A percentile compares a stretch with the other conserved stretches of the same genome.
These are phyloP conservation scores for Chaenocephalus aceratus DNA, from an alignment of 2,113 vertebrate genomes.

Conservation along the genomic window DNA sequence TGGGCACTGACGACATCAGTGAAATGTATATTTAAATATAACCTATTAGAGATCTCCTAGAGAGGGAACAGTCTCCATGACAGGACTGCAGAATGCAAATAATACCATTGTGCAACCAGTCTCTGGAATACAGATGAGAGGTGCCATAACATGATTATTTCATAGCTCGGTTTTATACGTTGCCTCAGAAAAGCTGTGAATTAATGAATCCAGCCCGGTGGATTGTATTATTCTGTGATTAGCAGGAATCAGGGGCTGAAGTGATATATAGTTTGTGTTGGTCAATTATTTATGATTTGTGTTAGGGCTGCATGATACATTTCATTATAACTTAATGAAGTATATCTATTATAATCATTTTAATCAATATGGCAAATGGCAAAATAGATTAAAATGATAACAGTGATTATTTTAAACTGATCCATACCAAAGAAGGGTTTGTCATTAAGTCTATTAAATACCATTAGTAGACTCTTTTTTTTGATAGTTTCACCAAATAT, in stretches of 20 bases:
- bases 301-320: no score
- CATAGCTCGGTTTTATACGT: slow-evolving; percentile 21
- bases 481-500: no score
- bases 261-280: no score
- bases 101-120: slow-evolving; percentile 15
- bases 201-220: neutral
- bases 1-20: slow-evolving; percentile 47
- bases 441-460: no score
- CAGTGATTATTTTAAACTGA: neutral
- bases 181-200: neutral
- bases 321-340: no score
- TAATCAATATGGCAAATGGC: no score
- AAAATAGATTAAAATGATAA: no score
- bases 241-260: neutral
- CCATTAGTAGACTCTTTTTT: no score
- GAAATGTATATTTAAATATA: slow-evolving; percentile 65
- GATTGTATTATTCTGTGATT: slow-evolving; percentile 3
- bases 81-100: slow-evolving; percentile 54
- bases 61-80: slow-evolving; percentile 41
- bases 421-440: no score
- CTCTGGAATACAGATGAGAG: slow-evolving; percentile 62
- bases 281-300: no score
- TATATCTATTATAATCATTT: no score
- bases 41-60: slow-evolving; percentile 43
- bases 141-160: slow-evolving; percentile 33